These are phyloP conservation scores for Bursaphelenchus okinawaensis DNA, from an alignment of 2,888 invertebrate species.

Conservation along the genomic window DNA sequence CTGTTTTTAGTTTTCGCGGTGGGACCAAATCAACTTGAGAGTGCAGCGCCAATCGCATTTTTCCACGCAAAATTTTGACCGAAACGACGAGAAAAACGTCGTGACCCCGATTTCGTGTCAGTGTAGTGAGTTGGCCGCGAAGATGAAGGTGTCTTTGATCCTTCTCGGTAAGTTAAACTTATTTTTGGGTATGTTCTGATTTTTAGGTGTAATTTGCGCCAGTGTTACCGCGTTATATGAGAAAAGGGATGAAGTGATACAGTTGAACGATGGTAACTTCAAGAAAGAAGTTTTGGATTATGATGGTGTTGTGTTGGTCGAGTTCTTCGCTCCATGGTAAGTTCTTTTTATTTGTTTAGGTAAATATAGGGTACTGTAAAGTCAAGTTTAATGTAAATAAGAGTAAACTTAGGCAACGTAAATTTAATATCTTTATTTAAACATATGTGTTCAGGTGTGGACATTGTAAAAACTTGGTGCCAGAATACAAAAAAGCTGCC, in stretches of 20 bases:
- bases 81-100: not conserved
- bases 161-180: not conserved
- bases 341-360: slow-evolving; percentile 57
- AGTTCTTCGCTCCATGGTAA: slow-evolving; percentile 95
- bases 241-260: slow-evolving; percentile 66
- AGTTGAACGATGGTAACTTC: slow-evolving; percentile 81
- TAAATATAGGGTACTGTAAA: no score
- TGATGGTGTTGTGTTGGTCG: slow-evolving; percentile 86
- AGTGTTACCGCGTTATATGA: slow-evolving; percentile 37
- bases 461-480: slow-evolving; percentile 75
- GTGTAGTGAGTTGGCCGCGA: slow-evolving; percentile 12
- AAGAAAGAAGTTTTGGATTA: slow-evolving; percentile 75
- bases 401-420: no score
- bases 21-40: not conserved
- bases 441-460: slow-evolving; percentile 60
- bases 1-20: not conserved
- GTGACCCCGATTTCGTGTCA: slow-evolving; percentile 6
- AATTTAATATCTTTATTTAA: slow-evolving; percentile 6
- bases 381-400: no score
- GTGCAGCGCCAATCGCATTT: not conserved
- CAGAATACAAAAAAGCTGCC: slow-evolving; percentile 89
- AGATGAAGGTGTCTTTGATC: not conserved
- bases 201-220: slow-evolving; percentile 17
- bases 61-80: not conserved
- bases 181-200: slow-evolving; percentile 10